A percentile compares a stretch with the other conserved stretches of the same genome.
Conservation (phyloP, 1,140 invertebrate genomes). For the Apis dorsata region DNA sequence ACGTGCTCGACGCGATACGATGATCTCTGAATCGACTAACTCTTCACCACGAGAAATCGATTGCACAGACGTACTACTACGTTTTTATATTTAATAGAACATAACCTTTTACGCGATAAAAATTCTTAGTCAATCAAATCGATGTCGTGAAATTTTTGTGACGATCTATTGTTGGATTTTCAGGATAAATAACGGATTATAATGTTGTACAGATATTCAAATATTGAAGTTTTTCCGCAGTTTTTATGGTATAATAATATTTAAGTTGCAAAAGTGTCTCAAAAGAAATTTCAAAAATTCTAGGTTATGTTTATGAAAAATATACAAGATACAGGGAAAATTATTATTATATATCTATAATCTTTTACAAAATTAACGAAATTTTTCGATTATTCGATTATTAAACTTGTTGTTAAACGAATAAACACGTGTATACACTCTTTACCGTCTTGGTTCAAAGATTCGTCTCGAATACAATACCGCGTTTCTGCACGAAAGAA, state of each 20-base stretch:
- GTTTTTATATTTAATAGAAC: slow-evolving; percentile 18
- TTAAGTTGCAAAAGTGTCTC: no score
- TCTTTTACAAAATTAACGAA: no score
- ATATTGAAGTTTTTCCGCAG: no score
- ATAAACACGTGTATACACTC: no score
- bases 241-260: no score
- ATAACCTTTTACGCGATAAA: not conserved
- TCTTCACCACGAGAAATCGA: slow-evolving; percentile 14
- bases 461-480: not conserved
- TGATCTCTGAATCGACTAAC: slow-evolving; percentile 20
- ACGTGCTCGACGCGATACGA: slow-evolving; percentile 12
- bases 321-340: no score
- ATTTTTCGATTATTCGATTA: not conserved
- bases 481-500: not conserved
- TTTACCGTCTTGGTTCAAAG: not conserved
- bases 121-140: not conserved
- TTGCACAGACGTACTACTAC: not conserved
- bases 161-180: not conserved
- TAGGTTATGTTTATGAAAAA: no score
- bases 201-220: no score
- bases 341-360: no score
- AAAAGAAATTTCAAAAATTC: no score
- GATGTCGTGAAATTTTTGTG: not conserved
- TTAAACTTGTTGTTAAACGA: not conserved
- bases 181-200: not conserved